Conservation (phyloP, 1,140 invertebrate species). For the Hermetia illucens region DNA sequence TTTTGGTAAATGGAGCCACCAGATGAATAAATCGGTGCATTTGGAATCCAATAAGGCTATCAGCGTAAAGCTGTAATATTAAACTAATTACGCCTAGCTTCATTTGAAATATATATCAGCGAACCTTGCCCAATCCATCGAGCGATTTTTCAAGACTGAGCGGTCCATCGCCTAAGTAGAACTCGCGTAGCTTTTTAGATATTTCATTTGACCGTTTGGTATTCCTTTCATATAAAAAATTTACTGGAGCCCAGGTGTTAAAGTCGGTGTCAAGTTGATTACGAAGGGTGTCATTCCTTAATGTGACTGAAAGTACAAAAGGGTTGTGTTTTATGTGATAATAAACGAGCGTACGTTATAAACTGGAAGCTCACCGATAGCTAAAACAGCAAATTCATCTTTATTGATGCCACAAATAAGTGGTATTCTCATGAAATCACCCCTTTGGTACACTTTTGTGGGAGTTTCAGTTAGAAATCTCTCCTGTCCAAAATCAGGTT, state of each 20-base stretch:
- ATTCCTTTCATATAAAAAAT: conserved; percentile 36
- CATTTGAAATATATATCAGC: not conserved
- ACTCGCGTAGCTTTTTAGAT: conserved; percentile 13
- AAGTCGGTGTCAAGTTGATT: conserved; percentile 32
- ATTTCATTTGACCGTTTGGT: conserved; percentile 30
- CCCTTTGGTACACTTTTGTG: conserved; percentile 34
- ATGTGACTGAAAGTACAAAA: conserved; percentile 10
- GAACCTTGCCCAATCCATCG: conserved; percentile 9
- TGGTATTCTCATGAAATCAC: conserved; percentile 47
- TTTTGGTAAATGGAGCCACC: conserved; percentile 28
- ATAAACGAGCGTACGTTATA: not conserved
- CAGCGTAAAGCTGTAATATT: conserved; percentile 28
- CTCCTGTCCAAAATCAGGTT: conserved; percentile 48
- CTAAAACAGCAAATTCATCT: conserved; percentile 45
- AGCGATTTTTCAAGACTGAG: conserved; percentile 12
- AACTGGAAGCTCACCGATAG: conserved; percentile 21
- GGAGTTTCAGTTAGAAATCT: conserved; percentile 49
- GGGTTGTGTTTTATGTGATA: not conserved
- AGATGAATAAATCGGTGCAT: conserved; percentile 34
- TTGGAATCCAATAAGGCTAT: conserved; percentile 33
- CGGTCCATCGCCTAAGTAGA: conserved; percentile 11
- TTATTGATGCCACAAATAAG: conserved; percentile 47
- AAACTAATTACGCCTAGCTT: not conserved
- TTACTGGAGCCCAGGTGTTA: conserved; percentile 35
- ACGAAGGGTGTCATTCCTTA: conserved; percentile 14